Base-by-base conservation (phyloP, 2,888 invertebrate genomes). In the Gordius sp. region DNA sequence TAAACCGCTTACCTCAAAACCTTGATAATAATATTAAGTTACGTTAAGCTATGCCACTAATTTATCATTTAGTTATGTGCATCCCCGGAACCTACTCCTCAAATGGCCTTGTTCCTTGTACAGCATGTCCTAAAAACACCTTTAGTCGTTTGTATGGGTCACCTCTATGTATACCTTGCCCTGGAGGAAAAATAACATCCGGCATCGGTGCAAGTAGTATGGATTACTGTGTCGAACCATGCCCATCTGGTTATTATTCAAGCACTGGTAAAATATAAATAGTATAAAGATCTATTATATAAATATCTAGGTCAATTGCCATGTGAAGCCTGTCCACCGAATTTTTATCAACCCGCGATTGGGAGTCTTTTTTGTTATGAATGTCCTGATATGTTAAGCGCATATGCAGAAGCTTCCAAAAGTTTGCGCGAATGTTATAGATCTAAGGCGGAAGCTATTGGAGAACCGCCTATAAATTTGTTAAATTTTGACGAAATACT, bases 111-210 rank as follows among this genome's bases (percentile, higher is more conserved):
- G 84, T 84, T 2, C 83, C 87, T 23, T 91, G 91, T 66, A 73
- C 85, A 59, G 85, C 87, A 68, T 91, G 91, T 70, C 83, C 87
- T 1, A 76, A 83, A 62, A 85, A 86, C 66, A 85, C 84, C 60
- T 89, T 79, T 69, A 67, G 67, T 16, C 59, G 58, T 4, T 8
- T 59, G 4, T 58, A 41, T 23, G 55, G 55, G 4, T 25, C 55
- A 25, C 55, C 55, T 8, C 4, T 54, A 16, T 87, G 87, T 64
- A 81, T 82, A 68, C 80, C 81, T 25, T 87, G 87, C 67, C 82
- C 85, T 1, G 82, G 18, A 0, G 81, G 80, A 60, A 82, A 80
- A 0, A 86, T 78, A 65, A 86, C 86, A 0, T 85, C 82, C 67
- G 83, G 84, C 70, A 83, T 85, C 8, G 79, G 85, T n/a, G 82